These are phyloP conservation scores for Lithophane leautieri DNA, from an alignment of 2,888 invertebrate species.

Conservation along the genomic window DNA sequence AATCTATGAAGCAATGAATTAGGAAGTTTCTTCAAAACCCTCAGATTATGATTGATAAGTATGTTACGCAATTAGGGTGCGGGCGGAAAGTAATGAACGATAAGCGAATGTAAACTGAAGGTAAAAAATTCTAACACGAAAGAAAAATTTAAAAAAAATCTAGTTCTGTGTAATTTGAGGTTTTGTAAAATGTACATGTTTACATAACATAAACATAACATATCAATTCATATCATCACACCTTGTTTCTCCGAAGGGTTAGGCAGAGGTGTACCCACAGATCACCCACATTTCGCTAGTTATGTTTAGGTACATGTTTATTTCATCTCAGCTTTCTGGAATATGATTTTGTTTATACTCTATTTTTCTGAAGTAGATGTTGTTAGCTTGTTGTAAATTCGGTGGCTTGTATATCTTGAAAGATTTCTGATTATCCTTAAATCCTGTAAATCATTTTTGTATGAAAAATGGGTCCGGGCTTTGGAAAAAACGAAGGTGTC, in stretches of 20 bases:
- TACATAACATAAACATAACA: no score
- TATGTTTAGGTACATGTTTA: no score
- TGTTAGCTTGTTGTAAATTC: not conserved
- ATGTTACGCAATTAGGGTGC: no score
- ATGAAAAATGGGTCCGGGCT: conserved; percentile 4
- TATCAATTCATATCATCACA: no score
- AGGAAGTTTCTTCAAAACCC: no score
- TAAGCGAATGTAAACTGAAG: not conserved
- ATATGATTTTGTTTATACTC: not conserved
- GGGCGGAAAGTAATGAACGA: conserved; percentile 22
- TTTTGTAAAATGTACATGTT: not conserved
- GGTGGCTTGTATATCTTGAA: not conserved
- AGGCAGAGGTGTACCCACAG: no score
- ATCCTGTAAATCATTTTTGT: not conserved
- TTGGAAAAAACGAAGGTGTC: not conserved
- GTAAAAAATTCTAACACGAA: not conserved
- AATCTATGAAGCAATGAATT: no score
- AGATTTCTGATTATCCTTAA: not conserved
- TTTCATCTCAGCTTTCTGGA: no score
- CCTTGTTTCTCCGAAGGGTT: no score
- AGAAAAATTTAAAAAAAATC: not conserved
- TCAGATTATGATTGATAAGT: no score
- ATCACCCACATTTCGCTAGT: no score
- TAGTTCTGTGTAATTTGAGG: not conserved
- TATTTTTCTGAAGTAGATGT: not conserved